These are phyloP conservation scores for Monoplex corrugatus DNA, from an alignment of 2,888 invertebrate species.

Conservation along the genomic window DNA sequence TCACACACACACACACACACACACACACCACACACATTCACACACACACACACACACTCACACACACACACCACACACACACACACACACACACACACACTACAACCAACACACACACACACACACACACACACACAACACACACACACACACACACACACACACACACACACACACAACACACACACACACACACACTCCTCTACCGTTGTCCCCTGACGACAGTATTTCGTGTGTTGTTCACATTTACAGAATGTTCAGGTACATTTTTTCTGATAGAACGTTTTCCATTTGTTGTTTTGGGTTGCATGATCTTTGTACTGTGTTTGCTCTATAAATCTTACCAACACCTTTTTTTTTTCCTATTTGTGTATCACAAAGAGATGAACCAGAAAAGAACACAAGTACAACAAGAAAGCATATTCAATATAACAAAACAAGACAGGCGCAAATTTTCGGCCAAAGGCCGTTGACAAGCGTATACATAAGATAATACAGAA, in stretches of 20 bases:
- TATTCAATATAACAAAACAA: too few species aligned
- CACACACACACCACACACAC: not conserved
- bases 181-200: not conserved
- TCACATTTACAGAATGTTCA: not conserved
- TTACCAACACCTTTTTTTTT: not conserved
- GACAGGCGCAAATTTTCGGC: too few species aligned
- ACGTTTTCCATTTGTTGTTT: too few species aligned
- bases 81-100: not conserved
- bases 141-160: slow-evolving; percentile 38
- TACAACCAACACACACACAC: not conserved
- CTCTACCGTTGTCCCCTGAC: too few species aligned
- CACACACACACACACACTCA: slow-evolving; percentile 7
- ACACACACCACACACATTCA: not conserved
- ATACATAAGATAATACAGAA: too few species aligned
- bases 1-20: not conserved
- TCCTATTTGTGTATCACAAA: not conserved
- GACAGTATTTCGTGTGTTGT: not conserved
- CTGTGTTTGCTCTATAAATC: not conserved
- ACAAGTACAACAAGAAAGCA: too few species aligned
- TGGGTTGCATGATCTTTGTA: not conserved
- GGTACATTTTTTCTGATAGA: too few species aligned
- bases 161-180: slow-evolving; percentile 5
- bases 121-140: slow-evolving; percentile 34
- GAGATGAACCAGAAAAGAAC: too few species aligned
- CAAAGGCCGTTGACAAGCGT: too few species aligned